Percentiles rank a stretch among this genome's conserved stretches.
These are phyloP conservation scores for Drosophila monieri DNA, from an alignment of 2,888 invertebrate species.

Conservation along the genomic window DNA sequence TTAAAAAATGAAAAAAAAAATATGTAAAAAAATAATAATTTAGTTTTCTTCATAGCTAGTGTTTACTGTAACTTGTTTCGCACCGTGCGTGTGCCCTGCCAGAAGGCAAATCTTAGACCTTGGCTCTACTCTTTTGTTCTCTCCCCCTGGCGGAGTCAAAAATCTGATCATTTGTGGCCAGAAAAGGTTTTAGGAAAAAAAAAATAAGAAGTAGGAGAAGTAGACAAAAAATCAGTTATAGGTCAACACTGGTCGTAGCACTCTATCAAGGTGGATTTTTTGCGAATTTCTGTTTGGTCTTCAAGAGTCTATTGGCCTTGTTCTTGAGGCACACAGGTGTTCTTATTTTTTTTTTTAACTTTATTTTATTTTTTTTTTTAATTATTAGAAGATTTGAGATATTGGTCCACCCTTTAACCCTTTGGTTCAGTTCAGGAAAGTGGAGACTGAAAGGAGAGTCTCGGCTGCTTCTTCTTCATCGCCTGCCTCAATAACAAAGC, in stretches of 20 bases:
- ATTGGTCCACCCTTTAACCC: neutral
- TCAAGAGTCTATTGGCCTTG: constrained; percentile 68
- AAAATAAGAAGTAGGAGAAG: constrained; percentile 3
- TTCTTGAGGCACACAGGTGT: constrained; percentile 43
- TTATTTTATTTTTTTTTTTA: neutral
- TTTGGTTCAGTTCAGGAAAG: constrained; percentile 25
- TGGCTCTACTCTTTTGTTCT: constrained; percentile 47
- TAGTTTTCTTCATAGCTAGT: constrained; percentile 9
- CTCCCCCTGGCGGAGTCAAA: constrained; percentile 16
- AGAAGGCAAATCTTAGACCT: constrained; percentile 69
- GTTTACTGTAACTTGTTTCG: constrained; percentile 42
- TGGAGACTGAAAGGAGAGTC: neutral
- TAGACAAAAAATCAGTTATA: constrained; percentile 57
- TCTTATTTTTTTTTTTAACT: neutral
- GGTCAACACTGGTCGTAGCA: constrained; percentile 68
- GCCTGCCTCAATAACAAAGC: constrained; percentile 28
- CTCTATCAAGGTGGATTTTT: constrained; percentile 46
- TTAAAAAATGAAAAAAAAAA: neutral
- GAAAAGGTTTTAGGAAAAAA: constrained; percentile 13
- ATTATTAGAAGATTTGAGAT: neutral
- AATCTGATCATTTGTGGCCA: constrained; percentile 33
- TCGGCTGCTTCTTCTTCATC: constrained; percentile 2
- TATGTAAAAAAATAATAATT: too few relatives aligned
- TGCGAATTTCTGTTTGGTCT: constrained; percentile 14
- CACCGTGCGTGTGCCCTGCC: constrained; percentile 61